Conservation (phyloP, 2,888 invertebrate genomes). For the Mythimna lalbum region DNA sequence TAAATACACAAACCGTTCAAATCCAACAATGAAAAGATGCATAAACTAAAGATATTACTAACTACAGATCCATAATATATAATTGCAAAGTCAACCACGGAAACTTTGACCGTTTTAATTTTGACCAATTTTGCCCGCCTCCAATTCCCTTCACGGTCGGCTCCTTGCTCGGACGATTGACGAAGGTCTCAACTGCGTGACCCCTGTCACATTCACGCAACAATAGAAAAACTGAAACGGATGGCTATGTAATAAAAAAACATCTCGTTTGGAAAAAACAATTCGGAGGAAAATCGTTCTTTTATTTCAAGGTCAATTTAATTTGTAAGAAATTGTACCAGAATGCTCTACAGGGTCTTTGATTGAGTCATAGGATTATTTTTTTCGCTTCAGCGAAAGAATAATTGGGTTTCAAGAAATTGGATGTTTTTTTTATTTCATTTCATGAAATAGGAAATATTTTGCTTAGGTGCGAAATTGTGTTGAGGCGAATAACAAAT, state of each 20-base stretch:
- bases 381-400: background rate
- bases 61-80: no score
- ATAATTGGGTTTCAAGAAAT: background rate
- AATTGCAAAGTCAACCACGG: background rate
- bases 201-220: background rate
- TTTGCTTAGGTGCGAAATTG: no score
- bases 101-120: background rate
- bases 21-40: no score
- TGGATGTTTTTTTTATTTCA: background rate
- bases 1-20: no score
- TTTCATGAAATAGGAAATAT: background rate
- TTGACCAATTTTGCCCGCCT: background rate
- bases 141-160: background rate
- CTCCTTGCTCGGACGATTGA: background rate
- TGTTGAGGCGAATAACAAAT: no score
- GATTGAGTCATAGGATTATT: background rate
- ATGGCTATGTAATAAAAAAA: conserved; percentile 1
- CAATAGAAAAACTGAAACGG: background rate
- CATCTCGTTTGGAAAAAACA: background rate
- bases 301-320: conserved; percentile 1
- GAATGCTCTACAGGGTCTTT: background rate
- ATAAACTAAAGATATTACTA: no score
- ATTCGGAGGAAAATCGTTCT: background rate
- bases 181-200: background rate
- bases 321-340: background rate